Conservation (phyloP, 2,888 invertebrate species). For the Hedychridium roseum region DNA sequence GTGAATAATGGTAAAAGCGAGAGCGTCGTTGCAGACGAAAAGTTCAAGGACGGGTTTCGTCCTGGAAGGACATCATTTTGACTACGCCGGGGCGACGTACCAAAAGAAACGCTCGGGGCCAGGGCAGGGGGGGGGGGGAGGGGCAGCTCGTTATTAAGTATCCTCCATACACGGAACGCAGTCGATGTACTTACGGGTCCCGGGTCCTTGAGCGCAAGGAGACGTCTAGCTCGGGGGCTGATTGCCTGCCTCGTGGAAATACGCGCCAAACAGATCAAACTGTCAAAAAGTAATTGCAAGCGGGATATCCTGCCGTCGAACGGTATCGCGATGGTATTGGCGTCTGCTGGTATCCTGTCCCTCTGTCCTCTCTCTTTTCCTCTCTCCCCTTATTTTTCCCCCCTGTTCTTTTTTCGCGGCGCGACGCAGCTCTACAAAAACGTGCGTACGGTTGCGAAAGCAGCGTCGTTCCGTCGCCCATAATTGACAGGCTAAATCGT, state of each 20-base stretch:
- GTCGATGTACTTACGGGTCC: conserved; percentile 27
- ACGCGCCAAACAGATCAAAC: conserved; percentile 33
- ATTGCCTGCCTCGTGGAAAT: conserved; percentile 38
- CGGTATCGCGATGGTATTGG: conserved; percentile 9
- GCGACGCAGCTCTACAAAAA: too few species aligned
- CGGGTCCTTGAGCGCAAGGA: conserved; percentile 33
- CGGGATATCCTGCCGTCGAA: conserved; percentile 22
- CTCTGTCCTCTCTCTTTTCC: not conserved
- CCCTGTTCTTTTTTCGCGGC: too few species aligned
- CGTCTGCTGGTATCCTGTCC: conserved; percentile 1
- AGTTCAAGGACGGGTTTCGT: conserved; percentile 9
- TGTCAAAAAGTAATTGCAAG: conserved; percentile 40
- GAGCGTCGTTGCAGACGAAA: conserved; percentile 9
- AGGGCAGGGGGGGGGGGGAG: conserved; percentile 31
- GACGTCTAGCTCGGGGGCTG: conserved; percentile 38
- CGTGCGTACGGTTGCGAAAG: conserved; percentile 17
- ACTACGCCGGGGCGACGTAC: conserved; percentile 7
- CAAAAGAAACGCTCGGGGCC: conserved; percentile 31
- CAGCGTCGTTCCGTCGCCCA: conserved; percentile 8
- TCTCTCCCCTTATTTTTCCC: not conserved
- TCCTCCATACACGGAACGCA: conserved; percentile 40
- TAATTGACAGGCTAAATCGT: conserved; percentile 26
- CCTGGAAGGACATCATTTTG: conserved; percentile 11
- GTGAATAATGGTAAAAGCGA: too few species aligned
- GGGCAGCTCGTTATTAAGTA: conserved; percentile 37